Evolutionary conservation across 2,113 vertebrate genomes (phyloP), one percentile per base, ranked within the genome.

Genomic region (Daubentonia madagascariensis): DNA sequence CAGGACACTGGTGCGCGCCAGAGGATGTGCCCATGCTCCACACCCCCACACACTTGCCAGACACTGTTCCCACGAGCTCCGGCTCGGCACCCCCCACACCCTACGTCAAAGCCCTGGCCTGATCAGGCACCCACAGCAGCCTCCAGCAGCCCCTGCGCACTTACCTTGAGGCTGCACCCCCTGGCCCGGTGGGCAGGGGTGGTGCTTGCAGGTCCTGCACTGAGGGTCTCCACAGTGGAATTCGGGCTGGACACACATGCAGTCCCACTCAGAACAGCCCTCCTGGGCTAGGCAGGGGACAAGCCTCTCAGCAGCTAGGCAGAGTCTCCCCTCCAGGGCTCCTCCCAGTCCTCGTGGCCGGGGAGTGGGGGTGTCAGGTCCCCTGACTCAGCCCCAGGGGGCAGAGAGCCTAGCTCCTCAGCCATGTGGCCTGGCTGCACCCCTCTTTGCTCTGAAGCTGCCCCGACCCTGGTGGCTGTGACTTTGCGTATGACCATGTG

Each of bases 151-250:
- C 37, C 52, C 65, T 1, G 11, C 10, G 1, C 2, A 48, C 95
- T n/a, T 17, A 98, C 98, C 98, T 0, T 57, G 37, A 2, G 79
- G 8, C 14, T 5, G 7, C 0, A 1, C 97, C 65, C 28, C 12
- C 52, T 97, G 97, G 63, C 98, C 98, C 0, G 97, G 96, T 0
- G 40, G 91, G 59, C 97, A 97, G 3, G 72, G 28, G 63, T 98
- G 10, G 63, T 81, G 89, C 6, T 17, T 84, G 89, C 98, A 98
- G 78, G 25, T 72, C 3, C 2, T 16, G 48, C 98, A 98, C 32
- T 86, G n/a, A 0, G 96, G 95, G 40, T 97, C 86, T 25, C 28
- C 78, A 0, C 98, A 98, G 95, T 98, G 95, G 81, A 50, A 94
- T 57, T 93, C 96, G 0, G 97, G 86, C 43, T 30, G 65, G 18